These are phyloP conservation scores for Macheiramphus alcinus DNA, from an alignment of 2,113 vertebrate genomes.

Conservation along the genomic window DNA sequence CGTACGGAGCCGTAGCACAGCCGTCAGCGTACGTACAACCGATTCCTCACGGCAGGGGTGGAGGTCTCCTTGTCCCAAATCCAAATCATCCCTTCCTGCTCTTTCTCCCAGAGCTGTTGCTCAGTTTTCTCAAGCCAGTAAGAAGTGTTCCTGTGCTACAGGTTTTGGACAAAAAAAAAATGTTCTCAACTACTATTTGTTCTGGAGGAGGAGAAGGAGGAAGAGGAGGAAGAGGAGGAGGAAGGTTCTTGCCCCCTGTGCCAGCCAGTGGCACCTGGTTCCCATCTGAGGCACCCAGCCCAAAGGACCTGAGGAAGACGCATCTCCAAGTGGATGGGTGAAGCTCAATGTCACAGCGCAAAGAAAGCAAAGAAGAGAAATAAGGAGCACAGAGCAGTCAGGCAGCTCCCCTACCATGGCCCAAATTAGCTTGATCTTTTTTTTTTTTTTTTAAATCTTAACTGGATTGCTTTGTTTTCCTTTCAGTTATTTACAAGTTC, in stretches of 20 bases:
- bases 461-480: not conserved
- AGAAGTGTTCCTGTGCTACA: not conserved
- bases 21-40: not conserved
- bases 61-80: not conserved
- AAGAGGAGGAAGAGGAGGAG: not conserved
- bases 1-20: not conserved
- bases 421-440: too few relatives aligned
- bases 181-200: not conserved
- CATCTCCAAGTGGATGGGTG: not conserved
- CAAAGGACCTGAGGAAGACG: not conserved
- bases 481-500: not conserved
- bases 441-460: not conserved
- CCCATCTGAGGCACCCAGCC: not conserved
- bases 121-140: not conserved
- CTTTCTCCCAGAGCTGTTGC: not conserved
- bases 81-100: not conserved
- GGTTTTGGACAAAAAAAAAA: not conserved
- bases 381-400: not conserved
- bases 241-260: not conserved
- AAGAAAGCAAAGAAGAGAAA: not conserved
- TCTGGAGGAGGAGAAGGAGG: not conserved
- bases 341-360: not conserved
- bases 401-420: rapidly evolving
- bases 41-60: not conserved
- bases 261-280: not conserved